Base-by-base conservation (phyloP, 1,140 invertebrate genomes). In the Lasioglossum albipes region DNA sequence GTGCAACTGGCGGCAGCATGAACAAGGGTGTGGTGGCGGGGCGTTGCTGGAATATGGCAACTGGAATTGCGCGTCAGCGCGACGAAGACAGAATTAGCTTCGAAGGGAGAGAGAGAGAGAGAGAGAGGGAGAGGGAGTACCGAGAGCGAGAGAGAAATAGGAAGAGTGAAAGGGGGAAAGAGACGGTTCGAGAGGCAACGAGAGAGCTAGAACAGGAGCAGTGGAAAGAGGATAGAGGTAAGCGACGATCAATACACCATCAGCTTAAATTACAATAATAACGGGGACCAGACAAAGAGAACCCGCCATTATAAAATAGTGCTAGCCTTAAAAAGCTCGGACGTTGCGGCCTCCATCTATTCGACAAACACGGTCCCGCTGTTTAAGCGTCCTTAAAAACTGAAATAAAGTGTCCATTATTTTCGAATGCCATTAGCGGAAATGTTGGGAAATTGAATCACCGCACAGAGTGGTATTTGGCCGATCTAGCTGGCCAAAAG, bases 211-310 rank as follows among this genome's bases (percentile, higher is more conserved):
- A 74, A 69, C 64, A 74, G 66, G 74, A 27, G 59, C n/a, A 27
- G 18, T 61, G 22, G 67, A 57, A 52, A 59, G 71, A 79, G 52
- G 81, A 73, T 67, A 64, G 71, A 80, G 70, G 70, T 52, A 61
- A 57, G 54, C 78, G 75, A 75, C 88, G 88, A 90, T 90, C 89
- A 86, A 90, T 90, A 87, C 82, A 74, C 82, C 87, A 89, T 89
- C 87, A 84, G 86, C 87, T 89, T 83, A 88, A 89, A 88, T 89
- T 89, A 89, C 87, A 89, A 90, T 90, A 89, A 90, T 89, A 89
- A 85, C 81, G 84, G 59, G 65, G 82, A 73, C 79, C 79, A 76
- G 83, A 88, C 81, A 84, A 81, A 86, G 82, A 68, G 73, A 57
- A 52, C 52, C 68, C 36, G 77, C 80, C 74, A 83, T 86, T 88